A percentile compares a stretch with the other conserved stretches of the same genome.
Evolutionary conservation across 2,888 invertebrate species (phyloP).

Genomic region (Sarcophaga rosellei): DNA sequence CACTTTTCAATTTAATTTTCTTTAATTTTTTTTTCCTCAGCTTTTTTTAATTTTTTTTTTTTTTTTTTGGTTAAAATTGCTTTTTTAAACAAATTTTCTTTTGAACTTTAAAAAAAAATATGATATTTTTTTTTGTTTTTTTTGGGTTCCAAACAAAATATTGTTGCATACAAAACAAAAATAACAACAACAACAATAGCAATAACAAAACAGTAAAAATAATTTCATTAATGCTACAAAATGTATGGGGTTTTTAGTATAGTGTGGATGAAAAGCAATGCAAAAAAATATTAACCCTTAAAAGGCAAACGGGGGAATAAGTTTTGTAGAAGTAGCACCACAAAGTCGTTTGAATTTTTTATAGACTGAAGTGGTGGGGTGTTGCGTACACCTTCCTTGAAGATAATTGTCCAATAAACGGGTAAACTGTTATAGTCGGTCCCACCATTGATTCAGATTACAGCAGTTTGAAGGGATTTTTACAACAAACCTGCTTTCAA

Average conservation of each 20-base stretch:
- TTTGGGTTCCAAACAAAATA: background rate
- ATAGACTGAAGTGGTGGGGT: too few species aligned
- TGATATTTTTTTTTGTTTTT: background rate
- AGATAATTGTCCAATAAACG: too few species aligned
- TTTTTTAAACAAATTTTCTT: constrained; percentile 13
- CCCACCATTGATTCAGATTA: too few species aligned
- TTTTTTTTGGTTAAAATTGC: background rate
- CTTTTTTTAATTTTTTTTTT: background rate
- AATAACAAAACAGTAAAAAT: constrained; percentile 20
- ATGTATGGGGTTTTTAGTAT: background rate
- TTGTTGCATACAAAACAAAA: background rate
- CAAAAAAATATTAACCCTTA: too few species aligned
- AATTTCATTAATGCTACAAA: constrained; percentile 38
- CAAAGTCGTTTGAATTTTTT: too few species aligned
- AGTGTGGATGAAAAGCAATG: too few species aligned
- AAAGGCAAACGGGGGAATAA: background rate
- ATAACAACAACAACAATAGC: background rate
- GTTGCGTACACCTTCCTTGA: too few species aligned
- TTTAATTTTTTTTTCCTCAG: constrained; percentile 8
- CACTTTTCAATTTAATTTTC: constrained; percentile 47
- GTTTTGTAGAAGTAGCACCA: too few species aligned
- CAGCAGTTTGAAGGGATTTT: too few species aligned
- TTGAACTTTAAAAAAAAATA: background rate
- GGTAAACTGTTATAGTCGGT: too few species aligned
- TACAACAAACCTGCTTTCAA: too few species aligned